Evolutionary conservation across 2,888 invertebrate species (phyloP).

Genomic region (Tinea pellionella): DNA sequence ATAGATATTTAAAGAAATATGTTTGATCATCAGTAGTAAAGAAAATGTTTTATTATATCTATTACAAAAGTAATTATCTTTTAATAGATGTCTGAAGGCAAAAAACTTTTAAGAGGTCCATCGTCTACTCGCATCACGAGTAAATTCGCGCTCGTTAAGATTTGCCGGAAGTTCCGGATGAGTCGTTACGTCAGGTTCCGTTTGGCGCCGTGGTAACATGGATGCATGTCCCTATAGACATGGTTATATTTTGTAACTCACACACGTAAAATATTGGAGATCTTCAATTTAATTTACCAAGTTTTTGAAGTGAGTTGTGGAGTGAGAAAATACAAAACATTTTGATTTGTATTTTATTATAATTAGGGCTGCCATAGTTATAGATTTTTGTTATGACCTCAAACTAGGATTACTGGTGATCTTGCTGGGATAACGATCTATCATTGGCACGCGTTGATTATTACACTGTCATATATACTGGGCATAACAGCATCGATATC

Average conservation of each 20-base stretch:
- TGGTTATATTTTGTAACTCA: not conserved
- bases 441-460: too few relatives aligned
- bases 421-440: too few relatives aligned
- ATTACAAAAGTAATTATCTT: not conserved
- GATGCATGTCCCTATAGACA: not conserved
- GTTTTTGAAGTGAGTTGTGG: not conserved
- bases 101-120: conserved; percentile 9
- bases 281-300: not conserved
- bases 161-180: conserved; percentile 13
- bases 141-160: conserved; percentile 15
- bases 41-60: too few relatives aligned
- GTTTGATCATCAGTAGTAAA: too few relatives aligned
- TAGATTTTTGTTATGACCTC: too few relatives aligned
- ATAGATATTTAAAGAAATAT: too few relatives aligned
- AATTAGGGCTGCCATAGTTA: too few relatives aligned
- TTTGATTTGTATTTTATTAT: too few relatives aligned
- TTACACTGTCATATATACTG: too few relatives aligned
- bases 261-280: not conserved
- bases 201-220: not conserved
- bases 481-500: too few relatives aligned
- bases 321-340: too few relatives aligned
- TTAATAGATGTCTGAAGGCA: not conserved
- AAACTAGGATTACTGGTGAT: too few relatives aligned
- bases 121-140: conserved; percentile 5
- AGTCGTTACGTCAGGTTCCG: conserved; percentile 12